These are phyloP conservation scores for Stegostoma tigrinum DNA, from an alignment of 2,113 vertebrate genomes.

Conservation along the genomic window DNA sequence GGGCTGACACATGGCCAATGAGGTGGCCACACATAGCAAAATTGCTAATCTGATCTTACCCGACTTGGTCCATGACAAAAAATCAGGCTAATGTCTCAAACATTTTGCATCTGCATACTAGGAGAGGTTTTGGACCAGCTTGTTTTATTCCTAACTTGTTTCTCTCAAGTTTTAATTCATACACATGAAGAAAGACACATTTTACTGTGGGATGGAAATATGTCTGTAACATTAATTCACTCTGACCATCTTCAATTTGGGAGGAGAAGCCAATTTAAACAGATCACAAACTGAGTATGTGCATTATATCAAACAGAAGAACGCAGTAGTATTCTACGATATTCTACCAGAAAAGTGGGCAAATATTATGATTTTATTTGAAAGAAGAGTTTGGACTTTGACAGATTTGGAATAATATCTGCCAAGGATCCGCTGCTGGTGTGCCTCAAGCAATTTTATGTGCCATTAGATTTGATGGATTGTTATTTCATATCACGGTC, in stretches of 20 bases:
- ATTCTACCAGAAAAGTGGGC: background rate
- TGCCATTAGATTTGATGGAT: background rate
- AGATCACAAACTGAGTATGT: background rate
- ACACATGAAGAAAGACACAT: background rate
- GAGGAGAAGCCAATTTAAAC: background rate
- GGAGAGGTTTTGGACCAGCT: background rate
- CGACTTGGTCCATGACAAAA: background rate
- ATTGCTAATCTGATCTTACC: too few relatives aligned
- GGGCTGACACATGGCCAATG: too few relatives aligned
- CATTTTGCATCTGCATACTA: background rate
- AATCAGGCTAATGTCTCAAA: background rate
- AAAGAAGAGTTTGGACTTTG: conserved; percentile 6
- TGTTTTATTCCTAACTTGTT: background rate
- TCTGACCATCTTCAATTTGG: background rate
- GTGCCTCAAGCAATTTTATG: background rate
- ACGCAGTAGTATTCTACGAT: background rate
- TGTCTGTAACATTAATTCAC: background rate
- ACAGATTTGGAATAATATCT: background rate
- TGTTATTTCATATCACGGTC: background rate
- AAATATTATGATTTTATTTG: background rate
- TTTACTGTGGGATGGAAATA: background rate
- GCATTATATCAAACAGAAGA: background rate
- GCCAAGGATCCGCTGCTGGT: background rate
- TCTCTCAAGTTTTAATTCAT: background rate
- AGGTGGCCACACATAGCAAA: too few relatives aligned